Conservation (phyloP, 2,797 vertebrate species). For the Danio aesculapii region DNA sequence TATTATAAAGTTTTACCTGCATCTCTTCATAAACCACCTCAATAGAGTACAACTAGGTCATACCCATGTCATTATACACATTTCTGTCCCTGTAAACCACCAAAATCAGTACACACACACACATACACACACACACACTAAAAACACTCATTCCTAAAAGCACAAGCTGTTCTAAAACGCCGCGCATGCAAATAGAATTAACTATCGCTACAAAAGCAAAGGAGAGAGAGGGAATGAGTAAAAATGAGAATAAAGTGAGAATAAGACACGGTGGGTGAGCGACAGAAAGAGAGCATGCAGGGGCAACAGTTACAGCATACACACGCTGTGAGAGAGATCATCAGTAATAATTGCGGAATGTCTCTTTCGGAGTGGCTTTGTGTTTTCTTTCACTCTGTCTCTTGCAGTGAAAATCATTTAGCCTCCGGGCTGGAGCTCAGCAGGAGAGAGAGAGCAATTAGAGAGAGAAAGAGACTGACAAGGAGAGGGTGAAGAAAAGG, state of each 20-base stretch:
- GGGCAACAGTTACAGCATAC: conserved; percentile 58
- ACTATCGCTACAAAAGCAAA: conserved; percentile 49
- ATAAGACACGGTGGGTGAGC: conserved; percentile 30
- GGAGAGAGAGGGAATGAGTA: conserved; percentile 23
- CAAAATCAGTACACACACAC: too few species aligned
- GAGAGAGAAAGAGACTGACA: conserved; percentile 65
- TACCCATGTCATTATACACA: too few species aligned
- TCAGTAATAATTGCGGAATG: conserved; percentile 70
- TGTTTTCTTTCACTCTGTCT: conserved; percentile 65
- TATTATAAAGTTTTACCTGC: too few species aligned
- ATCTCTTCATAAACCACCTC: too few species aligned
- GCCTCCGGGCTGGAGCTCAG: conserved; percentile 75
- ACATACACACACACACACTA: too few species aligned
- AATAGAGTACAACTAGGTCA: too few species aligned
- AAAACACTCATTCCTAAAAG: conserved; percentile 24
- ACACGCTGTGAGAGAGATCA: conserved; percentile 67
- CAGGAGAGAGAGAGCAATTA: conserved; percentile 78
- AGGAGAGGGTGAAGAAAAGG: conserved; percentile 47
- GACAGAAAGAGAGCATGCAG: conserved; percentile 40
- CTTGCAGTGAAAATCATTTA: conserved; percentile 76
- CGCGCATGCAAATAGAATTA: conserved; percentile 42
- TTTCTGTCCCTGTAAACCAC: too few species aligned
- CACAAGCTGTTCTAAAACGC: conserved; percentile 29
- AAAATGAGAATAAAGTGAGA: conserved; percentile 35
- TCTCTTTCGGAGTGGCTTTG: conserved; percentile 60